These are phyloP conservation scores for Campylorhamphus procurvoides DNA, from an alignment of 2,113 vertebrate species.

Conservation along the genomic window DNA sequence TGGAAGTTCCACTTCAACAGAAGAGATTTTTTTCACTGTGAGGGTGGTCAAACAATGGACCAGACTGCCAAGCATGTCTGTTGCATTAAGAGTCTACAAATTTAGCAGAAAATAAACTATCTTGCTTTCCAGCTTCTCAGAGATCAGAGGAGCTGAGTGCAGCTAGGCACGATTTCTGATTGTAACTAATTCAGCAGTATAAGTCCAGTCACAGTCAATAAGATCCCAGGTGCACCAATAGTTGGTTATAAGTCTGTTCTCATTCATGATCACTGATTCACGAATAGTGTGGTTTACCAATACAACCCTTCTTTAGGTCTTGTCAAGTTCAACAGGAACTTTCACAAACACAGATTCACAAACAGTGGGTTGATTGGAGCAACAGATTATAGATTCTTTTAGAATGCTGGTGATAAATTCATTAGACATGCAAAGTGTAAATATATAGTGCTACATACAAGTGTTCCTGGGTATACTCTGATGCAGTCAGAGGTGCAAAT, in stretches of 20 bases:
- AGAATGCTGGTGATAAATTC: neutral
- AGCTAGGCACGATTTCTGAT: too few species aligned
- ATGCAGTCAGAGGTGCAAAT: neutral
- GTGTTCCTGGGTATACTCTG: neutral
- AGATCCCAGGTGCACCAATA: neutral
- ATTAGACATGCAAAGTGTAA: neutral
- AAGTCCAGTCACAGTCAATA: neutral
- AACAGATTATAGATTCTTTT: neutral
- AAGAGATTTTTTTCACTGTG: too few species aligned
- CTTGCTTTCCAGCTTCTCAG: neutral
- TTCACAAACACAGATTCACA: neutral
- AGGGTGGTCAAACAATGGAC: too few species aligned
- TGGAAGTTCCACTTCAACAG: too few species aligned
- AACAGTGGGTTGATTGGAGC: neutral
- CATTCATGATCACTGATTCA: neutral
- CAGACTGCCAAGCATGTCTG: too few species aligned
- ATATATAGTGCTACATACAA: too few species aligned
- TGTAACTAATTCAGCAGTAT: neutral
- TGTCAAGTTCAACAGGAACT: neutral
- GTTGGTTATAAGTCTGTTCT: neutral
- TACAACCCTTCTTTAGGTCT: neutral
- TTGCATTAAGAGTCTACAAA: neutral
- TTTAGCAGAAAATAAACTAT: neutral
- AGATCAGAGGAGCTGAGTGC: neutral
- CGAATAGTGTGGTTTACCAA: neutral